A percentile compares a stretch with the other conserved stretches of the same genome.
Evolutionary conservation across 2,113 vertebrate species (phyloP).

Genomic region (Edolisoma coerulescens): DNA sequence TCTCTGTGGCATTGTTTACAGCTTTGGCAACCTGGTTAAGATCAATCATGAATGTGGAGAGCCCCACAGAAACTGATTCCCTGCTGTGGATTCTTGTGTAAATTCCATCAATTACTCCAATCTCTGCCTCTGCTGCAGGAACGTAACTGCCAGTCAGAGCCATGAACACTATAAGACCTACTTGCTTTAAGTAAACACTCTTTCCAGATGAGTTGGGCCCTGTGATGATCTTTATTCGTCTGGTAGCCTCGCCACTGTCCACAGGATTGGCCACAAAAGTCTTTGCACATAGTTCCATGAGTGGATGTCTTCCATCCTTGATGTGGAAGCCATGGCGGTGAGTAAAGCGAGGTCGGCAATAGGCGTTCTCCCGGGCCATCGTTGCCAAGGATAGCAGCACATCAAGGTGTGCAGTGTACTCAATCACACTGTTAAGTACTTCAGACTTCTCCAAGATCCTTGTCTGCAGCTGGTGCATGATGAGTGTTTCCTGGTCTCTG

Average conservation of each 20-base stretch:
- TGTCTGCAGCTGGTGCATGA: slow-evolving; percentile 90
- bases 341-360: slow-evolving; percentile 76
- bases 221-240: slow-evolving; percentile 89
- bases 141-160: slow-evolving; percentile 93
- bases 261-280: slow-evolving; percentile 92
- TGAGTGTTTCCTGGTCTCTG: slow-evolving; percentile 88
- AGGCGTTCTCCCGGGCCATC: slow-evolving; percentile 87
- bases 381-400: slow-evolving; percentile 88
- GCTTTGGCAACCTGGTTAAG: slow-evolving; percentile 94
- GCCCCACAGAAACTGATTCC: slow-evolving; percentile 92
- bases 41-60: slow-evolving; percentile 97
- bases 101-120: slow-evolving; percentile 88
- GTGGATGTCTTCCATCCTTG: slow-evolving; percentile 83
- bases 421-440: slow-evolving; percentile 82
- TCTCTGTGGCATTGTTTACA: slow-evolving; percentile 87
- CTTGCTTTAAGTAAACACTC: slow-evolving; percentile 95
- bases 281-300: slow-evolving; percentile 88
- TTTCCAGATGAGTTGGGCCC: slow-evolving; percentile 97
- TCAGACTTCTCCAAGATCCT: slow-evolving; percentile 81
- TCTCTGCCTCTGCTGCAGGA: slow-evolving; percentile 89
- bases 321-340: slow-evolving; percentile 54
- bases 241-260: slow-evolving; percentile 73
- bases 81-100: slow-evolving; percentile 93
- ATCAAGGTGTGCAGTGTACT: slow-evolving; percentile 88
- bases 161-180: slow-evolving; percentile 95